These are phyloP conservation scores for Hetaerina titia DNA, from an alignment of 2,888 invertebrate genomes.

Conservation along the genomic window DNA sequence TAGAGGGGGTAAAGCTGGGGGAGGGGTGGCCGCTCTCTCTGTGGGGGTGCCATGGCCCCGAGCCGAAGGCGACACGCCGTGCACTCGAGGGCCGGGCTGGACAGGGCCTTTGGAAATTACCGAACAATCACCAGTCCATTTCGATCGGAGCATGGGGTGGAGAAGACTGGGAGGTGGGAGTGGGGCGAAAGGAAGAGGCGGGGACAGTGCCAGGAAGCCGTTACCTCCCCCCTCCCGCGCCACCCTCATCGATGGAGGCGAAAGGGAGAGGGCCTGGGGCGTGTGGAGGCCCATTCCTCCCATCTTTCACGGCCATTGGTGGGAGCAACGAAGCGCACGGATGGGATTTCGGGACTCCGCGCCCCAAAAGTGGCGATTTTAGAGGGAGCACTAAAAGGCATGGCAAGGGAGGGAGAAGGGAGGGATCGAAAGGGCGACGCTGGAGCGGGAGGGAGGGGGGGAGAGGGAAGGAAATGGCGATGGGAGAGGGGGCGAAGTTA, in stretches of 20 bases:
- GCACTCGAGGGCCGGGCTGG: not conserved
- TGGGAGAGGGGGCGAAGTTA: no score
- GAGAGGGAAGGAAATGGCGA: no score
- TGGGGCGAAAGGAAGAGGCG: no score
- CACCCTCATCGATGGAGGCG: no score
- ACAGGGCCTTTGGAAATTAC: not conserved
- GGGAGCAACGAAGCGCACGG: not conserved
- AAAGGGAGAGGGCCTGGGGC: no score
- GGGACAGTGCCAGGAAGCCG: no score
- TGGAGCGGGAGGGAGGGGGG: not conserved
- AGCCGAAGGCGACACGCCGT: not conserved
- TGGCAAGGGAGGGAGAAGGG: not conserved
- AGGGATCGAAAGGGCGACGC: no score
- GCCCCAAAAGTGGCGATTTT: slow-evolving; percentile 26
- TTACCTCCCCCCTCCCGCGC: no score
- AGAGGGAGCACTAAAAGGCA: not conserved
- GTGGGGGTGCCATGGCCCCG: not conserved
- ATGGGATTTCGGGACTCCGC: not conserved
- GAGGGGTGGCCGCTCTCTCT: not conserved
- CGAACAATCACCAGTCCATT: slow-evolving; percentile 35
- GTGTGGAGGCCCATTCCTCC: not conserved
- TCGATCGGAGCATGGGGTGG: not conserved
- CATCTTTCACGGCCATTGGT: slow-evolving; percentile 11
- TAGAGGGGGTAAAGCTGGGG: not conserved
- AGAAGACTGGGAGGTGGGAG: no score